Evolutionary conservation across 64 coral and sea anemone genomes (phyloP), one percentile per base, ranked within the genome.

Genomic region (Trachythela sp.): DNA sequence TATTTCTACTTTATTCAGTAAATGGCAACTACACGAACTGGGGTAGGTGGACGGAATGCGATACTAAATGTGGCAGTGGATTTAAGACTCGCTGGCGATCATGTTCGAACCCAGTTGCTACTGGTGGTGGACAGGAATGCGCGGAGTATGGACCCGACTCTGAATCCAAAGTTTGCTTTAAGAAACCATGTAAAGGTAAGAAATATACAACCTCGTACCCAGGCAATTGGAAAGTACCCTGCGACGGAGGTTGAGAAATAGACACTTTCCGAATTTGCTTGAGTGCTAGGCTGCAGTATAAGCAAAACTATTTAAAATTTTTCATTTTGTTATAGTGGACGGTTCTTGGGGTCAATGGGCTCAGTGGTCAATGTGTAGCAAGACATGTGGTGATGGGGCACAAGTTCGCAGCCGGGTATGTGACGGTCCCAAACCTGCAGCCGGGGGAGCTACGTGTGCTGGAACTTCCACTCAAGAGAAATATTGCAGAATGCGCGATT

Each of bases 1-100:
- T 6, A 0, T 64, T 4, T 64, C 18, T 45, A 11, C 56, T 91
- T 6, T 15, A 56, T 67, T 91, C 72, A 93, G 94, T 99, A 27
- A 91, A 92, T 91, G 96, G 96, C 2, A 99, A 99, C 89, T 99
- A 99, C 89, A 99, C 96, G 13, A 84, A 56, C 9, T 99, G 75
- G 75, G 75, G 75, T 35, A 35, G 10, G 13, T 80, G 96, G 96
- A 91, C 93, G 7, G 76, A 89, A 1, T 99, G 96, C 88, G 86
- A 91, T 17, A n/a, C 27, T 29, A 91, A 91, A 31, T 99, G 96
- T 88, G 96, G 96, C 0, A 34, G 56, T 2, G 96, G 96, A 10
- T 58, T 95, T 27, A 91, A 85, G 87, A 93, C 94, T 39, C 86
- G 96, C 22, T 91, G 93, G 85, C 84, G 96, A 39, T 88, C 94